Conservation (phyloP, 64 coral and sea anemone species). For the Anthopleura sola region DNA sequence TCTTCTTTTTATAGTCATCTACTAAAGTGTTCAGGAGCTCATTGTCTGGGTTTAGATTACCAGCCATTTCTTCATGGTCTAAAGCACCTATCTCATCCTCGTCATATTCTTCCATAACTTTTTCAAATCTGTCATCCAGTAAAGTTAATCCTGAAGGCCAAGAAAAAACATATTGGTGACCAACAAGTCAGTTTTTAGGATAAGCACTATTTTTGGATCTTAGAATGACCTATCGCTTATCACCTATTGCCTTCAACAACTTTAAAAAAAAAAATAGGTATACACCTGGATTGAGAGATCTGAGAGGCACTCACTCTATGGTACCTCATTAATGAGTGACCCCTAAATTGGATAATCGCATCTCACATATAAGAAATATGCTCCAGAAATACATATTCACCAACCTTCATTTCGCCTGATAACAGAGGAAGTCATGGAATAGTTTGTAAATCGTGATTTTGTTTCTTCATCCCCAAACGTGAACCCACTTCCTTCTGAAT, state of each 20-base stretch:
- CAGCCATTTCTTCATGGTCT: slow-evolving; percentile 86
- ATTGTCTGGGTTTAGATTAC: slow-evolving; percentile 52
- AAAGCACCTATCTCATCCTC: slow-evolving; percentile 98
- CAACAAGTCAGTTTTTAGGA: no score
- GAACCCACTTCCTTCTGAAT: slow-evolving; percentile 49
- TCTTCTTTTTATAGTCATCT: slow-evolving; percentile 56
- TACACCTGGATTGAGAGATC: no score
- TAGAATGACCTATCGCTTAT: no score
- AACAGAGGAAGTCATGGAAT: slow-evolving; percentile 95
- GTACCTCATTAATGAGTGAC: no score
- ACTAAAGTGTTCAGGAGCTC: slow-evolving; percentile 53
- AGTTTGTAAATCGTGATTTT: slow-evolving; percentile 87
- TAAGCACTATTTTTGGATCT: no score
- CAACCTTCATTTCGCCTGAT: slow-evolving; percentile 83
- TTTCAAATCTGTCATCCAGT: slow-evolving; percentile 96
- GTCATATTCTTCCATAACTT: slow-evolving; percentile 99
- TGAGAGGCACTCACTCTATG: no score
- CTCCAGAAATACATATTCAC: neutral
- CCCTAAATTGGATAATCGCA: no score
- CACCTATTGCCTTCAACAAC: no score
- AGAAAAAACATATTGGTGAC: neutral
- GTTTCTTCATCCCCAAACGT: slow-evolving; percentile 89
- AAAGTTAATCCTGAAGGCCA: slow-evolving; percentile 58
- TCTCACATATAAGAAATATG: no score
- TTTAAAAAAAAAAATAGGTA: no score